Evolutionary conservation across 1,140 invertebrate genomes (phyloP), one percentile per base, ranked within the genome.

Genomic region (Theocolax elegans): DNA sequence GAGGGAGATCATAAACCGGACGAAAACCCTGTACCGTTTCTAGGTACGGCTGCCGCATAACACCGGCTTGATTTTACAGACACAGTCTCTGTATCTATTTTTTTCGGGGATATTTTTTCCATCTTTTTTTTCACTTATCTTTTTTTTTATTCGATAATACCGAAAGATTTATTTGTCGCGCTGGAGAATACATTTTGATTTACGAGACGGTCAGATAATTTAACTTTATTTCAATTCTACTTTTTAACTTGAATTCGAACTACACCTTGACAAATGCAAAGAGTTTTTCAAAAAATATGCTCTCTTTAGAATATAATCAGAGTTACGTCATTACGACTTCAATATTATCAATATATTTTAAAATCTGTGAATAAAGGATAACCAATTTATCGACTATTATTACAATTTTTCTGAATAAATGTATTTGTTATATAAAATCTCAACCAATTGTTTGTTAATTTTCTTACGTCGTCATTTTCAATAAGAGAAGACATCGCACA

Each of bases 111-210:
- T 9, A 6, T n/a, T n/a, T 3, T 19, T 19, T 46, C 13, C 8
- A 10, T 35, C 35, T 31, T 27, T 62, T 53, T 12, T 21, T 23
- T 19, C n/a, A 51, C 59, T 60, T 59, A 53, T 69, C 23, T 4
- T 53, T 23, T 27, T 54, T 59, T 23, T 46, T 3, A 25, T 42
- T 59, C 59, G 59, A 69, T 69, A 73, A 69, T 66, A 25, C 44
- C 56, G 2, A 7, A 19, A 73, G 66, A 63, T 70, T 64, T 70
- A 69, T 69, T 62, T 44, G 46, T 27, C 25, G 49, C 17, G 38
- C 6, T 19, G 17, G 19, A 35, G 46, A 68, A 40, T 53, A 40
- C 42, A 51, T 40, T 35, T 35, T 29, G 48, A 62, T 69, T 69
- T 63, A 63, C 49, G 48, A 51, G 25, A 10, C 23, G 23, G 21